These are phyloP conservation scores for Bombus pyrosoma DNA, from an alignment of 1,140 invertebrate genomes.

Conservation along the genomic window DNA sequence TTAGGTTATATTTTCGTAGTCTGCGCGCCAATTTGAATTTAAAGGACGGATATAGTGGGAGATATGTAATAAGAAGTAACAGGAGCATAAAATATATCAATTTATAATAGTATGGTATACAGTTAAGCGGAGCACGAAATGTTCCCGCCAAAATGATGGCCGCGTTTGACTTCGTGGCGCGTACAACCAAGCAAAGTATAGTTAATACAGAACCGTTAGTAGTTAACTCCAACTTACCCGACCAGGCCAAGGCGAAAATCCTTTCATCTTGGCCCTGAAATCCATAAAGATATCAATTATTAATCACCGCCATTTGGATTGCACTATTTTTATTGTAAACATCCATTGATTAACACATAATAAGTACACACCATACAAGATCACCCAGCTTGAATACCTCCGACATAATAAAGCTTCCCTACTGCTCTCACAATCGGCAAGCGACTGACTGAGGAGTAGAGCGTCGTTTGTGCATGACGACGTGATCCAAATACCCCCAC, in stretches of 20 bases:
- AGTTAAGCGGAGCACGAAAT: background rate
- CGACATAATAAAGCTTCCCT: conserved; percentile 79
- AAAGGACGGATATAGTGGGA: conserved; percentile 77
- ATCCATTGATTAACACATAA: conserved; percentile 42
- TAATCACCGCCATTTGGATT: conserved; percentile 14
- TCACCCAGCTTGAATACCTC: conserved; percentile 88
- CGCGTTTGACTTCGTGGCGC: conserved; percentile 55
- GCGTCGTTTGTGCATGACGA: conserved; percentile 75
- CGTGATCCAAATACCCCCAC: conserved; percentile 67
- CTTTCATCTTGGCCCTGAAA: conserved; percentile 98
- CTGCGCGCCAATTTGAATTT: conserved; percentile 81
- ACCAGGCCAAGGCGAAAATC: conserved; percentile 96
- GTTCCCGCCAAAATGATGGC: conserved; percentile 67
- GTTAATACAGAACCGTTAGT: conserved; percentile 66
- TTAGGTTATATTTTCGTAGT: conserved; percentile 77
- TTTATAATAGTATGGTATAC: background rate
- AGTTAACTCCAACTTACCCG: conserved; percentile 87
- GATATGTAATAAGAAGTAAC: conserved; percentile 47
- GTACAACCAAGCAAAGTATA: conserved; percentile 55
- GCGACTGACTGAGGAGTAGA: conserved; percentile 75
- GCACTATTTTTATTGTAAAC: conserved; percentile 28
- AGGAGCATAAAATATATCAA: conserved; percentile 16
- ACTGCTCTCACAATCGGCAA: conserved; percentile 73
- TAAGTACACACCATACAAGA: conserved; percentile 88
- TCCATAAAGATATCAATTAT: conserved; percentile 76